A percentile compares a stretch with the other conserved stretches of the same genome.
Evolutionary conservation across 2,888 invertebrate species (phyloP).

Genomic region (Chrysina gloriosa): DNA sequence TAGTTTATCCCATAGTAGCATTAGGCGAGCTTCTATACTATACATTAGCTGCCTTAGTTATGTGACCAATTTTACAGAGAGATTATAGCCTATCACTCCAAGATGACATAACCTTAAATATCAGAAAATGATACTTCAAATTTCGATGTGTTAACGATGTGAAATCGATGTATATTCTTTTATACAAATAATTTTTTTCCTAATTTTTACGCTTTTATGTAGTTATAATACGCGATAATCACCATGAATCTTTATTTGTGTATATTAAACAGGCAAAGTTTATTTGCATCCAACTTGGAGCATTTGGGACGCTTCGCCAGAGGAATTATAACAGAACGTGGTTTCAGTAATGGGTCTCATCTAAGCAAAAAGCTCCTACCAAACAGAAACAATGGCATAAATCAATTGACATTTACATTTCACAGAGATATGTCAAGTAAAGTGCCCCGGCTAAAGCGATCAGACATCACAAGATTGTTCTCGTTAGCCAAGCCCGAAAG

Average conservation of each 20-base stretch:
- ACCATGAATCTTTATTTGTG: constrained; percentile 43
- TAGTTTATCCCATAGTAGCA: no score
- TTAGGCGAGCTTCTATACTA: neutral
- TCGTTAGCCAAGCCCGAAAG: constrained; percentile 73
- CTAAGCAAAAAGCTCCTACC: neutral
- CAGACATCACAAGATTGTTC: constrained; percentile 70
- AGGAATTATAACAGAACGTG: constrained; percentile 12
- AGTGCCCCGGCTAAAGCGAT: constrained; percentile 48
- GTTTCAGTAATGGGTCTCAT: neutral
- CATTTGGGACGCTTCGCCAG: constrained; percentile 32
- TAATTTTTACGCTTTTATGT: constrained; percentile 13
- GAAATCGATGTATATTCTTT: constrained; percentile 3
- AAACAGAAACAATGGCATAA: constrained; percentile 36
- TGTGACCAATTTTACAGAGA: constrained; percentile 24
- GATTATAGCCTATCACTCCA: constrained; percentile 3
- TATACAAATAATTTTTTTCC: neutral
- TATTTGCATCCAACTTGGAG: constrained; percentile 15
- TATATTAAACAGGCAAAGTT: constrained; percentile 34
- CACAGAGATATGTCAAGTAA: constrained; percentile 42
- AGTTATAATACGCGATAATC: neutral
- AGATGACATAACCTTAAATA: constrained; percentile 24
- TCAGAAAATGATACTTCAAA: constrained; percentile 11
- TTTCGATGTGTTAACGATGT: constrained; percentile 14
- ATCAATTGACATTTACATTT: constrained; percentile 41
- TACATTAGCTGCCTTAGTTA: neutral